Base-by-base conservation (phyloP, 2,113 vertebrate genomes). In the Sus scrofa region DNA sequence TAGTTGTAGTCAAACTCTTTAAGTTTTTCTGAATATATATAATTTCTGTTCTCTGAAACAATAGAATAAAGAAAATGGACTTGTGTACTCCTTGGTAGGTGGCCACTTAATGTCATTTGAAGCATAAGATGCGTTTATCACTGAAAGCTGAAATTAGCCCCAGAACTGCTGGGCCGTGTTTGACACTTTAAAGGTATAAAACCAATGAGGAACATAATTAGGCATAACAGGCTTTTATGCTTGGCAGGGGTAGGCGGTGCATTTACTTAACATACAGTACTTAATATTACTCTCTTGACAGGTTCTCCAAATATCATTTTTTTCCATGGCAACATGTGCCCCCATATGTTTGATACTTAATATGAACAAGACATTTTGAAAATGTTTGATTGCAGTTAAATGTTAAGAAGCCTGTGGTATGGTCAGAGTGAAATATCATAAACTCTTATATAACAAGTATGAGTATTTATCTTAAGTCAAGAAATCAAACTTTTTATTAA, bases 41-140 rank as follows among this genome's bases (percentile, higher is more conserved):
- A 85, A 90, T 11, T 95, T 37, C 65, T 96, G 62, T 96, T 97
- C 58, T 70, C 7, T 94, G 90, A 96, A 94, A 39, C 67, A 97
- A 13, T 6, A 92, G 70, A 67, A 37, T 63, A 78, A 97, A 97
- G 67, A 27, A 84, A 97, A 91, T 75, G 1, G 75, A 86, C 52
- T 92, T 97, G 63, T 63, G 2, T 6, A 79, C 58, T 44, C 71
- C 56, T 67, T 93, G 71, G 65, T 85, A 50, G 32, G 83, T 50
- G 50, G 52, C 37, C 27, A 77, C 37, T 62, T 96, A 71, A 34
- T 94, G 78, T 92, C 67, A 9, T 56, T 94, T 92, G 65, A 94
- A 4, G 22, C 84, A 8, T 87, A 96, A 92, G 58, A 77, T 63
- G 39, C 14, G 18, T 34, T 97, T 97, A 37, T 86, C 18, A 94